These are phyloP conservation scores for Ganaspis sp. DNA, from an alignment of 1,140 invertebrate genomes.

Conservation along the genomic window DNA sequence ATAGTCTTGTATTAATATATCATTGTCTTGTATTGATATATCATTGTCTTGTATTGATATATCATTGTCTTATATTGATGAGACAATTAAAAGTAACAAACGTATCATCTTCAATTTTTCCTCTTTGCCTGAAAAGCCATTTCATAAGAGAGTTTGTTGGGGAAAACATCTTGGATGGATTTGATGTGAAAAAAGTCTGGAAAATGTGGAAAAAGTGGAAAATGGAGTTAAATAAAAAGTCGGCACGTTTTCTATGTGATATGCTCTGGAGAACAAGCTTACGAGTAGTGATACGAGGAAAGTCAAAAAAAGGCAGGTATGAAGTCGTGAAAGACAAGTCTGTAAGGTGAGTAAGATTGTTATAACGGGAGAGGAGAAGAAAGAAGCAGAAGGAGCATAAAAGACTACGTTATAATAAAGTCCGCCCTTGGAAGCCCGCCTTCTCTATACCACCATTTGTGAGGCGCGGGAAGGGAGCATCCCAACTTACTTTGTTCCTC, in stretches of 20 bases:
- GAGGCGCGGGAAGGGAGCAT: slow-evolving; percentile 40
- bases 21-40: too few relatives aligned
- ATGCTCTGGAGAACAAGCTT: slow-evolving; percentile 6
- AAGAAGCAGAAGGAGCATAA: slow-evolving; percentile 66
- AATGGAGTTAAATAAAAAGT: background rate
- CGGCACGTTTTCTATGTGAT: slow-evolving; percentile 6
- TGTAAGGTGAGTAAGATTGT: slow-evolving; percentile 50
- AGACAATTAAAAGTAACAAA: too few relatives aligned
- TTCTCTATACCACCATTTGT: slow-evolving; percentile 40
- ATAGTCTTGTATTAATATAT: too few relatives aligned
- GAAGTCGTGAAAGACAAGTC: slow-evolving; percentile 27
- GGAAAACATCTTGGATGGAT: too few relatives aligned
- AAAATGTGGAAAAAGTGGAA: too few relatives aligned
- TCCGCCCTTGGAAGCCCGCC: slow-evolving; percentile 66
- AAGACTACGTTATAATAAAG: slow-evolving; percentile 76
- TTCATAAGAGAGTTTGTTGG: too few relatives aligned
- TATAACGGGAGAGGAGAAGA: slow-evolving; percentile 56
- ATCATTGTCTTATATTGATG: too few relatives aligned
- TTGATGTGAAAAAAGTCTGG: too few relatives aligned
- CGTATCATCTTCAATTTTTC: too few relatives aligned
- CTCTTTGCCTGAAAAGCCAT: too few relatives aligned
- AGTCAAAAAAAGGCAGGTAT: slow-evolving; percentile 45
- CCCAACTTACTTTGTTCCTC: slow-evolving; percentile 77
- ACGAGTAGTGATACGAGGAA: slow-evolving; percentile 20
- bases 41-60: too few relatives aligned